A percentile compares a stretch with the other conserved stretches of the same genome.
Evolutionary conservation across 35 echinoderm and acorn worm genomes (phyloP).

Genomic region (Lytechinus pictus): DNA sequence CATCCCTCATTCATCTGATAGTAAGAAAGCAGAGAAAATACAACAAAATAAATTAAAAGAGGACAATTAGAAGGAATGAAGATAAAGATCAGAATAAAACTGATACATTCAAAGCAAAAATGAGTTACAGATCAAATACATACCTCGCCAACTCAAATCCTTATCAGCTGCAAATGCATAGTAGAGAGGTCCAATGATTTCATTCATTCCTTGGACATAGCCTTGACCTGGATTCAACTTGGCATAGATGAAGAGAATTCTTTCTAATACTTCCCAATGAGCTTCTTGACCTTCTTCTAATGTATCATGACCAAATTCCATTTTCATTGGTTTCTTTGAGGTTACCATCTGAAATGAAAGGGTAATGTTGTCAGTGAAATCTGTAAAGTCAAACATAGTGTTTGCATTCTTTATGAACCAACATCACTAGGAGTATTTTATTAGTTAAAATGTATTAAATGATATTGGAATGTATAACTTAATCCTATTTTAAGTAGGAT

Average conservation of each 20-base stretch:
- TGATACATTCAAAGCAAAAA: background rate
- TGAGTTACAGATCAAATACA: background rate
- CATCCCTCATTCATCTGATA: too few relatives aligned
- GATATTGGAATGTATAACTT: too few relatives aligned
- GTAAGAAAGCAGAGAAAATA: background rate
- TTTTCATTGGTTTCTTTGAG: slow-evolving; percentile 61
- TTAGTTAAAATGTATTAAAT: too few relatives aligned
- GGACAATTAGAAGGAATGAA: background rate
- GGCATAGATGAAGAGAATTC: slow-evolving; percentile 95
- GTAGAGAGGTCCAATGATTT: slow-evolving; percentile 98
- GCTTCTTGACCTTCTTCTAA: slow-evolving; percentile 87
- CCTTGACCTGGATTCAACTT: slow-evolving; percentile 98
- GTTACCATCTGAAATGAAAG: background rate
- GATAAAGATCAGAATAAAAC: background rate
- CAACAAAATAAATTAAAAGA: background rate
- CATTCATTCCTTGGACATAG: slow-evolving; percentile 99
- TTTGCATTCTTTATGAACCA: too few relatives aligned
- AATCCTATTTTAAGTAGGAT: too few relatives aligned
- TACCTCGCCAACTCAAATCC: slow-evolving; percentile 21
- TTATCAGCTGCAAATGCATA: slow-evolving; percentile 92
- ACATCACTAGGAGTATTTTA: too few relatives aligned
- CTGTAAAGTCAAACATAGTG: too few relatives aligned
- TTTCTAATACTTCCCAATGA: slow-evolving; percentile 95
- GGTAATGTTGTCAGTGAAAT: too few relatives aligned
- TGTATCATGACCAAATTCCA: slow-evolving; percentile 86